Evolutionary conservation across 2,888 invertebrate species (phyloP).

Genomic region (Phania funesta): DNA sequence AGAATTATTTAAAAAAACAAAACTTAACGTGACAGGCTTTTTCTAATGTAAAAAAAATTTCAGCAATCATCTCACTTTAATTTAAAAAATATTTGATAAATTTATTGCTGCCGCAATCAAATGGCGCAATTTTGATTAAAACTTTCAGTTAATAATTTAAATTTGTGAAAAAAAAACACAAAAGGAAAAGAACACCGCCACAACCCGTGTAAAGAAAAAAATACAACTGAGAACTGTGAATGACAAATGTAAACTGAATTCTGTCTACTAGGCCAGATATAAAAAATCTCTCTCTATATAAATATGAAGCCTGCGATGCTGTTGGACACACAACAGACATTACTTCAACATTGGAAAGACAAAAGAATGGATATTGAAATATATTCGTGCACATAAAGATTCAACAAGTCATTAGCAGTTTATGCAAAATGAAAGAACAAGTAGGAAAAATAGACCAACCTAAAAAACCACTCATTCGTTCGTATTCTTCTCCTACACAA

Average conservation of each 20-base stretch:
- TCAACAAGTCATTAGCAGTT: constrained; percentile 64
- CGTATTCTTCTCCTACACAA: constrained; percentile 50
- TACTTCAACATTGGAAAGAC: background rate
- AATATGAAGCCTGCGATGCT: constrained; percentile 21
- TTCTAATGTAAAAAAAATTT: background rate
- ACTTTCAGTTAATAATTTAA: constrained; percentile 30
- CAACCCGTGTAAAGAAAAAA: constrained; percentile 22
- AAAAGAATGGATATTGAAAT: background rate
- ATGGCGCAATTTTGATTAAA: constrained; percentile 38
- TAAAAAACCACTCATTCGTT: constrained; percentile 31
- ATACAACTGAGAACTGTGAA: constrained; percentile 59
- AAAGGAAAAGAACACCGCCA: constrained; percentile 15
- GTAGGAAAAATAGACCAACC: background rate
- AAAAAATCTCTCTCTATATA: constrained; percentile 28
- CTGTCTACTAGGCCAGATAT: constrained; percentile 45
- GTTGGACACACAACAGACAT: constrained; percentile 19
- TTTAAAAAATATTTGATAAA: background rate
- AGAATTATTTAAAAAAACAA: background rate
- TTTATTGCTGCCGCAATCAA: background rate
- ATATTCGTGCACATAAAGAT: constrained; percentile 22
- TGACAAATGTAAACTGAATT: constrained; percentile 63
- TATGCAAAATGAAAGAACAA: constrained; percentile 44
- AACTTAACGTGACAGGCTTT: constrained; percentile 4
- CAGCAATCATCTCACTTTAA: background rate
- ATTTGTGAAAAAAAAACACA: constrained; percentile 15